Evolutionary conservation across 2,888 invertebrate genomes (phyloP).

Genomic region (Eucriotettix oculatus): DNA sequence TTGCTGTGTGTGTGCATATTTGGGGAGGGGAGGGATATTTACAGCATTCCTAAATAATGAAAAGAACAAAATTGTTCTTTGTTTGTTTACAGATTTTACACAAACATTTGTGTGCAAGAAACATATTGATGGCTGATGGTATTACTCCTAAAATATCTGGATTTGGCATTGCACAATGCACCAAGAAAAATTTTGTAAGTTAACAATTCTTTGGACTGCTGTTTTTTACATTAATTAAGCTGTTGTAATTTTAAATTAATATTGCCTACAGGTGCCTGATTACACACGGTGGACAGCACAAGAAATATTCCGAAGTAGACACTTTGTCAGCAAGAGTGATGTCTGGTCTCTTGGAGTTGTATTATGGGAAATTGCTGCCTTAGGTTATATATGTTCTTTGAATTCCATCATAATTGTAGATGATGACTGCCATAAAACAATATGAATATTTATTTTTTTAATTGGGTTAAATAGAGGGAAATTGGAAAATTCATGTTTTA

Average conservation of each 20-base stretch:
- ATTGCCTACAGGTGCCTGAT: constrained; percentile 34
- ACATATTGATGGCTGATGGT: constrained; percentile 45
- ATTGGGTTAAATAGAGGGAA: neutral
- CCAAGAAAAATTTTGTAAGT: constrained; percentile 30
- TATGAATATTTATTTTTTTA: too few relatives aligned
- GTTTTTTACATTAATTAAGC: constrained; percentile 8
- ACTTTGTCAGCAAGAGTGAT: constrained; percentile 54
- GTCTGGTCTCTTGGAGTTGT: constrained; percentile 72
- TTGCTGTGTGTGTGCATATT: too few relatives aligned
- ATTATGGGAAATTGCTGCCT: constrained; percentile 64
- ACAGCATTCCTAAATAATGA: neutral
- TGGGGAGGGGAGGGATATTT: neutral
- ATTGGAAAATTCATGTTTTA: neutral
- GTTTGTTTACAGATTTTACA: constrained; percentile 32
- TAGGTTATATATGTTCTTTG: constrained; percentile 30
- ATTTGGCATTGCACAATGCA: constrained; percentile 55
- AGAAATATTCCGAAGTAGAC: constrained; percentile 51
- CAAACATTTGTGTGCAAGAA: constrained; percentile 53
- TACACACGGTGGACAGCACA: constrained; percentile 64
- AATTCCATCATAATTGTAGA: too few relatives aligned
- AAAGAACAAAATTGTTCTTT: neutral
- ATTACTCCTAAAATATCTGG: constrained; percentile 56
- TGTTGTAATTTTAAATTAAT: neutral
- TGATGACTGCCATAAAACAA: too few relatives aligned
- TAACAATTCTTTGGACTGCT: neutral